Conservation (phyloP, 2,797 vertebrate genomes). For the Sebastes taczanowskii region DNA sequence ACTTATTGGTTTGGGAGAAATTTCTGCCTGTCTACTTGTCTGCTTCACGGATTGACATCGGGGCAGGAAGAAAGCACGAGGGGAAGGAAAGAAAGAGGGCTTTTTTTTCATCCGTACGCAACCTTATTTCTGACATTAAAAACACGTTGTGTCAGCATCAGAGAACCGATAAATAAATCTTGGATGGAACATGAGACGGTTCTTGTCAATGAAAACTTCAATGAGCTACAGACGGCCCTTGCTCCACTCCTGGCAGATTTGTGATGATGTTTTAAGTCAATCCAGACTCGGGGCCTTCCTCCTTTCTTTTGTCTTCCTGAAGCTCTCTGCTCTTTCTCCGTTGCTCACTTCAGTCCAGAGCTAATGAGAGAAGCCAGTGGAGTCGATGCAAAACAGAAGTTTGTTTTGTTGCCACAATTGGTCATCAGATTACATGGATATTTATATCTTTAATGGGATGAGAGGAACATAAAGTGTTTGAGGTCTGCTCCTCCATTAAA, state of each 20-base stretch:
- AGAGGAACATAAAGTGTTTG: constrained; percentile 36
- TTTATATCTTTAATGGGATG: constrained; percentile 45
- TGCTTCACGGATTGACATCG: constrained; percentile 77
- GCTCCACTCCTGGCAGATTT: constrained; percentile 68
- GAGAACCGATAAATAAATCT: constrained; percentile 82
- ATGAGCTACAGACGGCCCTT: constrained; percentile 74
- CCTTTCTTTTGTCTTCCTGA: constrained; percentile 69
- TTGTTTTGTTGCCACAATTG: constrained; percentile 25
- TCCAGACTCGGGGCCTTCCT: constrained; percentile 76
- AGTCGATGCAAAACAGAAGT: constrained; percentile 51
- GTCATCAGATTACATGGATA: constrained; percentile 34
- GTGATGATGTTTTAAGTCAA: constrained; percentile 83
- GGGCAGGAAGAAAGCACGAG: constrained; percentile 68
- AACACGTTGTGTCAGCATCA: constrained; percentile 77
- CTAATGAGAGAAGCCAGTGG: constrained; percentile 50
- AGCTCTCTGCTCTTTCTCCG: constrained; percentile 58
- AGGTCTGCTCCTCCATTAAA: constrained; percentile 21
- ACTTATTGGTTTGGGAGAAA: constrained; percentile 75
- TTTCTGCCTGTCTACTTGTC: constrained; percentile 78
- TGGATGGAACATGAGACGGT: constrained; percentile 78
- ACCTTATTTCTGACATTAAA: constrained; percentile 80
- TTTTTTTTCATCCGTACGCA: constrained; percentile 69
- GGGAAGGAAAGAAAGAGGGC: constrained; percentile 39
- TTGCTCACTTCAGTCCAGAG: constrained; percentile 46
- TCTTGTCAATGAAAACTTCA: constrained; percentile 83